Evolutionary conservation across 2,113 vertebrate species (phyloP), one percentile per base, ranked within the genome.

Genomic region (Sminthopsis crassicaudata): DNA sequence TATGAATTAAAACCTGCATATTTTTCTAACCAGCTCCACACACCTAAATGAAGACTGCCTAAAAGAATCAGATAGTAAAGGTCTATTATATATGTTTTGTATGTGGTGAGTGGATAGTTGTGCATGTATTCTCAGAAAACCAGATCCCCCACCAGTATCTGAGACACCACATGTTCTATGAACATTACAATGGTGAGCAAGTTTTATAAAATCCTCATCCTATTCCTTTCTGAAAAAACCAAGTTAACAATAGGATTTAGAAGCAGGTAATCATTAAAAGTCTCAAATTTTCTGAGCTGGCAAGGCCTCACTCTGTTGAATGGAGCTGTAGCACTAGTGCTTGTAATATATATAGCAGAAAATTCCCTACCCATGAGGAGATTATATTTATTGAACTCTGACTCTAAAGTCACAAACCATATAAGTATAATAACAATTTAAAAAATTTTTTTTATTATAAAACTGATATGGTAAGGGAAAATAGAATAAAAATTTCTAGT

Each of bases 371-470:
- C 30, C 14, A 14, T 76, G 57, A 76, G 60, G 11, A 76, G 36
- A 12, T 12, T 23, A 19, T 76, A n/a, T 76, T 76, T 76, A 76
- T 12, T n/a, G 60, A 76, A n/a, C 14, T n/a, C 14, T 76, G 11
- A 76, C 12, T 67, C 60, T 76, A 48, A 54, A 92, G 46, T 91
- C 19, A 76, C 2, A 26, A 25, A 93, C 24, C 12, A 54, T 48
- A 91, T 76, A 90, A n/a, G 42, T 94, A 55, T 57, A 95, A 60
- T 91, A 89, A 30, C 91, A 51, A 46, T 25, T 60, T 14, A 90
- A 22, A 89, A 50, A 53, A 92, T 96, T 53, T 93, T 88, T 50
- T 91, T 92, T 55, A 55, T 30, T 60, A 90, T n/a, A n/a, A n/a
- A 51, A 92, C 67, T 96, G 23, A 96, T 2, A 53, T 55, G 53